Evolutionary conservation across 2,888 invertebrate genomes (phyloP).

Genomic region (Conchocele bisecta): DNA sequence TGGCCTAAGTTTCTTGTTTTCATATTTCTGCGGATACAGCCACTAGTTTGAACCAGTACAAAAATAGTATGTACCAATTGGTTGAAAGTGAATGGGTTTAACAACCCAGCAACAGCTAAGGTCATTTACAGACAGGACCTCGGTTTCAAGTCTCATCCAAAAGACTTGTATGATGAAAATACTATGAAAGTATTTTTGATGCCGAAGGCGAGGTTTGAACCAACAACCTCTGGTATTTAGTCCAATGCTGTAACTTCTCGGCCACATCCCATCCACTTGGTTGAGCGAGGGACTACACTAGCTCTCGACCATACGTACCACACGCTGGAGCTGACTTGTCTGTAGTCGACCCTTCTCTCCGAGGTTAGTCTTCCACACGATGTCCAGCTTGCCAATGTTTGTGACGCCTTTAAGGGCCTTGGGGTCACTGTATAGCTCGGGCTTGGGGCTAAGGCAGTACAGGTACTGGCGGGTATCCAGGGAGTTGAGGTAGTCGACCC

Average conservation of each 20-base stretch:
- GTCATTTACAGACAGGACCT: no score
- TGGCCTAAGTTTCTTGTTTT: background rate
- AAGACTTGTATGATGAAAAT: no score
- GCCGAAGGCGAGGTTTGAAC: no score
- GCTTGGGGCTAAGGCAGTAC: conserved; percentile 93
- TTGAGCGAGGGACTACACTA: background rate
- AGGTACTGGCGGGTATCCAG: conserved; percentile 97
- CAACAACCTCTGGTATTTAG: no score
- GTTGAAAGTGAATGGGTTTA: no score
- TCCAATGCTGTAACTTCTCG: no score
- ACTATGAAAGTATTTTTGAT: no score
- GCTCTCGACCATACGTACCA: conserved; percentile 84
- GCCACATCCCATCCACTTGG: background rate
- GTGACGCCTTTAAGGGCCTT: conserved; percentile 87
- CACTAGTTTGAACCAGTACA: background rate
- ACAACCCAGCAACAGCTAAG: no score
- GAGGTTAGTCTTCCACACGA: conserved; percentile 98
- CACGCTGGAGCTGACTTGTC: conserved; percentile 96
- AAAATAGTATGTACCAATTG: background rate
- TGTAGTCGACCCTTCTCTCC: conserved; percentile 98
- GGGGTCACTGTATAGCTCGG: conserved; percentile 90
- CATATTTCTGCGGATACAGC: background rate
- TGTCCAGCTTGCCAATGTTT: conserved; percentile 95
- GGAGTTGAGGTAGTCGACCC: conserved; percentile 88
- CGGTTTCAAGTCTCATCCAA: no score